Percentiles rank a stretch among this genome's conserved stretches.
phyloP scores from a whole-genome alignment of 2,113 vertebrate species.

The Electrona antarctica region DNA sequence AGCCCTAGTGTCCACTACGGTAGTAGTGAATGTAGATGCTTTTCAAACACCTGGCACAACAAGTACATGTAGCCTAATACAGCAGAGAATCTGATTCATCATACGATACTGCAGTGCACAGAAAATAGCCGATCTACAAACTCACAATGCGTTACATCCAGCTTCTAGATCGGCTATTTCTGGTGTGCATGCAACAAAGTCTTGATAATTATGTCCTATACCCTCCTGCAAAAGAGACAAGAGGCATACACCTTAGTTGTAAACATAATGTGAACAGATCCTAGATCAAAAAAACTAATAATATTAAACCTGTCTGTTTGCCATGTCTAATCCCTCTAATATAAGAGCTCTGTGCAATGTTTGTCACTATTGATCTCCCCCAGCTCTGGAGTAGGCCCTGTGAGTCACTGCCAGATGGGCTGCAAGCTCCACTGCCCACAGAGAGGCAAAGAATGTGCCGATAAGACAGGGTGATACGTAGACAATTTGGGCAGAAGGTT shows the following conservation, averaged over 20 bases:
- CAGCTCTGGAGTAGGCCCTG: constrained; percentile 67
- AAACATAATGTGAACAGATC: constrained; percentile 45
- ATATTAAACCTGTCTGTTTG: constrained; percentile 43
- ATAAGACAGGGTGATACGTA: constrained; percentile 51
- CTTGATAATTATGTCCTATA: too few species aligned
- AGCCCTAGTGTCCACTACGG: too few species aligned
- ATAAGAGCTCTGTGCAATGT: constrained; percentile 74
- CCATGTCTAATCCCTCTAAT: constrained; percentile 73
- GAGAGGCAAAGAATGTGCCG: constrained; percentile 56
- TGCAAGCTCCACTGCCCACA: constrained; percentile 74
- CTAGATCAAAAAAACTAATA: not conserved
- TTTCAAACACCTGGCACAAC: too few species aligned
- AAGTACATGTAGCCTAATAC: too few species aligned
- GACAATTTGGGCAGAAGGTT: constrained; percentile 40
- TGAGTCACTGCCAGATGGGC: constrained; percentile 76
- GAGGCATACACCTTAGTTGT: constrained; percentile 11
- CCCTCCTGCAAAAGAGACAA: too few species aligned
- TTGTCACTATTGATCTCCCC: constrained; percentile 76
- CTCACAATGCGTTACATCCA: not conserved
- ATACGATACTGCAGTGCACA: too few species aligned
- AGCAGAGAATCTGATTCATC: too few species aligned
- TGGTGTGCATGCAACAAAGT: too few species aligned
- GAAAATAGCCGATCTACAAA: not conserved
- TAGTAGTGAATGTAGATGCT: too few species aligned
- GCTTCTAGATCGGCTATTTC: too few species aligned